A percentile compares a stretch with the other conserved stretches of the same genome.
These are phyloP conservation scores for Cremastinae sp. DNA, from an alignment of 2,888 invertebrate species.

Conservation along the genomic window DNA sequence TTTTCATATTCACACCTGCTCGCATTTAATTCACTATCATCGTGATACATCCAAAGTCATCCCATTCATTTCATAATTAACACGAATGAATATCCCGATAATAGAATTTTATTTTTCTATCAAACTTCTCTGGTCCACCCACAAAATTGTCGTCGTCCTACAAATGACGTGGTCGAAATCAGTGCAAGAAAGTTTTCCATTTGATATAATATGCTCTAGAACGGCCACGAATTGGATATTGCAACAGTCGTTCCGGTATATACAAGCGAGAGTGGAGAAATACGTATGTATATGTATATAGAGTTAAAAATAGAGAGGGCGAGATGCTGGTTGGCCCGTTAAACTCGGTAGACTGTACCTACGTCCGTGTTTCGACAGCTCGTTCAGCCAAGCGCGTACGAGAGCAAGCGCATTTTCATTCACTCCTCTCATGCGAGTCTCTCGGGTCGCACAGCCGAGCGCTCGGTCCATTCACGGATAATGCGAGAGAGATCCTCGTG, in stretches of 20 bases:
- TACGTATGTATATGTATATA: slow-evolving; percentile 8
- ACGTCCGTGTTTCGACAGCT: slow-evolving; percentile 49
- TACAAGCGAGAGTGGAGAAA: neutral
- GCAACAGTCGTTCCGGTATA: neutral
- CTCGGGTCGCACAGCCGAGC: slow-evolving; percentile 52
- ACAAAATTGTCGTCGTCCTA: too few species aligned
- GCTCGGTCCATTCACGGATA: slow-evolving; percentile 59
- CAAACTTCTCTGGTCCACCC: too few species aligned
- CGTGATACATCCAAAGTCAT: too few species aligned
- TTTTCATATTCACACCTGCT: slow-evolving; percentile 2
- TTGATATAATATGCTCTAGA: neutral
- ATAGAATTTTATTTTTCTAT: too few species aligned
- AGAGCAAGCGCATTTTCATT: slow-evolving; percentile 60
- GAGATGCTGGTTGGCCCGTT: slow-evolving; percentile 33
- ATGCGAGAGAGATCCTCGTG: slow-evolving; percentile 67
- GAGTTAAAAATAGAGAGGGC: slow-evolving; percentile 14
- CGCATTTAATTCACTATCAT: neutral
- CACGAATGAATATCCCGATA: too few species aligned
- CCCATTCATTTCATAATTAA: too few species aligned
- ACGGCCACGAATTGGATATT: too few species aligned
- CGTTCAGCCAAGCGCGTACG: slow-evolving; percentile 60
- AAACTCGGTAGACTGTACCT: slow-evolving; percentile 36
- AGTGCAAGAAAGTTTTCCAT: too few species aligned
- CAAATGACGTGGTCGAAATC: too few species aligned
- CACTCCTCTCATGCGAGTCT: slow-evolving; percentile 61